A percentile compares a stretch with the other conserved stretches of the same genome.
Evolutionary conservation across 2,888 invertebrate genomes (phyloP).

Genomic region (Aplocera efformata): DNA sequence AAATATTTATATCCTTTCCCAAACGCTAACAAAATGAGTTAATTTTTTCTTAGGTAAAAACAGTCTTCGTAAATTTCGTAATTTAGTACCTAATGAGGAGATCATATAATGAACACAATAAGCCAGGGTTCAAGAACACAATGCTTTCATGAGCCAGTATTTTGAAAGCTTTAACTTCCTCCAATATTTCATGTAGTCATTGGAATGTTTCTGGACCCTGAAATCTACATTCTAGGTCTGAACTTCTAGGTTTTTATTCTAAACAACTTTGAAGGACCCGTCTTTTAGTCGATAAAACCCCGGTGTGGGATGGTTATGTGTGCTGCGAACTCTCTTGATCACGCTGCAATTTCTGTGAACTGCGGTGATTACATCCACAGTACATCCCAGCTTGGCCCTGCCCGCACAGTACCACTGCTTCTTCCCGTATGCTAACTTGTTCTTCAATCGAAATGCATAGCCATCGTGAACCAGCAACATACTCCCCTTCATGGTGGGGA

Average conservation of each 20-base stretch:
- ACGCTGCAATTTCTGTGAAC: conserved; percentile 47
- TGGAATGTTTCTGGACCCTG: too few relatives aligned
- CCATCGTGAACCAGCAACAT: conserved; percentile 61
- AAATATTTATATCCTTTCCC: too few relatives aligned
- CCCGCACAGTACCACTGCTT: conserved; percentile 73
- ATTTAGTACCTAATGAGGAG: too few relatives aligned
- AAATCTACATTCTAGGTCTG: too few relatives aligned
- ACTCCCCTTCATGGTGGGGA: conserved; percentile 67
- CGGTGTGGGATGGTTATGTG: conserved; percentile 63
- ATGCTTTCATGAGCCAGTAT: too few relatives aligned
- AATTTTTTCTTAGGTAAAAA: too few relatives aligned
- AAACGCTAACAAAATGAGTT: too few relatives aligned
- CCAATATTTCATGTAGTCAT: too few relatives aligned
- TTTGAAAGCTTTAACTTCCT: too few relatives aligned
- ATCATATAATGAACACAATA: too few relatives aligned
- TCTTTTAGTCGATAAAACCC: conserved; percentile 62
- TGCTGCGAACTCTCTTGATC: conserved; percentile 58
- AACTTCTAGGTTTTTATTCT: conserved; percentile 12
- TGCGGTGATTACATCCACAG: conserved; percentile 63
- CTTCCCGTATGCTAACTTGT: conserved; percentile 68
- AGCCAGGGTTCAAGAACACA: too few relatives aligned
- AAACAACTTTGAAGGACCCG: conserved; percentile 67
- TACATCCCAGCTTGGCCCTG: conserved; percentile 62
- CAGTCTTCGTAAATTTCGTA: too few relatives aligned
- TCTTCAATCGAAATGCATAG: conserved; percentile 65